Evolutionary conservation across 1,140 invertebrate species (phyloP).

Genomic region (Zophobas atratus): DNA sequence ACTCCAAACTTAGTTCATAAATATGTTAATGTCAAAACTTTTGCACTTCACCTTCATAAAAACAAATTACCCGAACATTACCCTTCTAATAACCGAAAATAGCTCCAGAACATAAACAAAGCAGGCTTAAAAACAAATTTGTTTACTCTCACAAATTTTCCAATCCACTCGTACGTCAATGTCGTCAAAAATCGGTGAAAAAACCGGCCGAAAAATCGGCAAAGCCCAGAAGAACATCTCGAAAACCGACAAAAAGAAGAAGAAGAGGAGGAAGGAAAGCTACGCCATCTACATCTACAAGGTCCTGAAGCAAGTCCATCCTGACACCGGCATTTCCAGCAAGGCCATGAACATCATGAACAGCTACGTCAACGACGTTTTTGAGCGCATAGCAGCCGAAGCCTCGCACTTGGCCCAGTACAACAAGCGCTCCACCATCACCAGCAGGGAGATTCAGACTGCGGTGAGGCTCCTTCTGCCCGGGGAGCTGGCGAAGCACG

Average conservation of each 20-base stretch:
- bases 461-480: constrained; percentile 72
- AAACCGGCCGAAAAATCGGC: constrained; percentile 72
- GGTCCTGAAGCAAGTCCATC: constrained; percentile 80
- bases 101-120: too few species aligned
- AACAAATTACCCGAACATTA: too few species aligned
- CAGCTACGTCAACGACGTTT: constrained; percentile 74
- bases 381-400: constrained; percentile 80
- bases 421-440: constrained; percentile 78
- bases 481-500: constrained; percentile 75
- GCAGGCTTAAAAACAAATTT: too few species aligned
- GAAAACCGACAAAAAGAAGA: constrained; percentile 71
- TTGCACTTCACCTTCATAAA: too few species aligned
- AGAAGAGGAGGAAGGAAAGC: constrained; percentile 75
- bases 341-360: constrained; percentile 77
- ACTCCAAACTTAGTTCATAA: too few species aligned
- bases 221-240: constrained; percentile 73
- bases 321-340: constrained; percentile 77
- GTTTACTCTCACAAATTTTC: too few species aligned
- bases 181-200: constrained; percentile 70
- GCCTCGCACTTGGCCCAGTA: constrained; percentile 79
- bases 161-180: constrained; percentile 53
- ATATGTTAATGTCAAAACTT: too few species aligned
- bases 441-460: constrained; percentile 72
- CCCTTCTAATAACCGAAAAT: too few species aligned
- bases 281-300: constrained; percentile 83